Evolutionary conservation across 2,113 vertebrate genomes (phyloP), one percentile per base, ranked within the genome.

Genomic region (Saguinus midas): DNA sequence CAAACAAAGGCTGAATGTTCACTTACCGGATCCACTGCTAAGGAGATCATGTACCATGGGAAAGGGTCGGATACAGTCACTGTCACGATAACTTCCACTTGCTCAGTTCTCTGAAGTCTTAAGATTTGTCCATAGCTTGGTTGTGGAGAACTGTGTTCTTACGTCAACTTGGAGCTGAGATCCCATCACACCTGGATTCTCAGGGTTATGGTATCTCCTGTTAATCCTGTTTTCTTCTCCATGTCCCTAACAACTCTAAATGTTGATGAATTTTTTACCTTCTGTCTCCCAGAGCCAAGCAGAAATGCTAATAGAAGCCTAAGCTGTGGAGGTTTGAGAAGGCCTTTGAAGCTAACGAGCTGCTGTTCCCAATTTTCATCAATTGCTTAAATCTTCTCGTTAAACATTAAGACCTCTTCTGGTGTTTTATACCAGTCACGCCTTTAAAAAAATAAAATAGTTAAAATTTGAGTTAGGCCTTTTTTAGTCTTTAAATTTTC

Each of bases 401-500:
- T 78, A 68, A 85, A 57, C 43, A 29, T 89, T 55, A 92, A 73
- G 45, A n/a, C 17, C 37, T 61, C 18, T 55, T 80, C 61, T 79
- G 18, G 48, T 81, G 8, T 70, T 66, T 70, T 70, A 48, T 3
- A 76, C 45, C 6, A 84, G 20, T 79, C 79, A 50, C 45, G 85
- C 12, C 50, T 61, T 40, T 23, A 83, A 91, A 90, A 7, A 37
- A 58, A 88, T 80, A 57, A 72, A 79, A 91, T 93, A 76, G 29
- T 88, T 87, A 61, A 81, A 95, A 58, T 84, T 95, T 93, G 87
- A 95, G 29, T 64, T 66, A 93, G 8, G 45, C 25, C 23, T 86
- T 96, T 72, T 64, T 95, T 55, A 11, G 37, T 79, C 21, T 76
- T 92, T 58, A 81, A 82, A 17, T 80, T 92, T 95, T 96, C 12